Evolutionary conservation across 2,888 invertebrate species (phyloP), one percentile per base, ranked within the genome.

Genomic region (Orthosia gothica): DNA sequence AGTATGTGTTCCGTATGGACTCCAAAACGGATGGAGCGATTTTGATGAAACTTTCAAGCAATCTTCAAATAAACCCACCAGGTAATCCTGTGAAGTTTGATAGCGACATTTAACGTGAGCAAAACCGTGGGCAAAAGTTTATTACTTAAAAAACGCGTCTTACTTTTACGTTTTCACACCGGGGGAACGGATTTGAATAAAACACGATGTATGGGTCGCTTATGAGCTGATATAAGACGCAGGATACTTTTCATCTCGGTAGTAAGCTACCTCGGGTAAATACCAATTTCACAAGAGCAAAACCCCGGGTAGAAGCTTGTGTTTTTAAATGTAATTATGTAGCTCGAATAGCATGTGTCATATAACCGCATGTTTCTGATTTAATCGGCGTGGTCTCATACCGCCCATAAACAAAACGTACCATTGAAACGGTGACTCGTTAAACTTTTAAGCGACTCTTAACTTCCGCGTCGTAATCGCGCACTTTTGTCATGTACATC

Each of bases 381-480:
- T 89, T 90, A 91, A 91, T 90, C 85, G 87, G 78, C 79, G 84
- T 79, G 88, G 89, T 89, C 85, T 86, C 86, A 85, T 84, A 76
- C 79, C 86, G 78, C 83, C 87, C 82, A 89, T 91, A 90, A 90
- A 92, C 91, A 90, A 88, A 81, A 87, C 50, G 84, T 85, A 81
- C 89, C 82, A 79, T 70, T 86, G 89, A 88, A 89, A 89, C 88
- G 88, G 86, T 83, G 84, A 89, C 89, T 90, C 91, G 89, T 92
- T 90, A 91, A 92, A 91, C 88, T 91, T 89, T 89, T 87, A 89
- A 86, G 83, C 87, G 88, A 74, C 76, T 85, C 82, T 76, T 90
- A 89, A 88, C 88, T 90, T 88, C 85, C 84, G 80, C 84, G 84
- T 87, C 87, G 87, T 89, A 88, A 90, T 88, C 87, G 83, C 80